A percentile compares a stretch with the other conserved stretches of the same genome.
phyloP scores from a whole-genome alignment of 2,113 vertebrate species.

The Platysternon megacephalum region DNA sequence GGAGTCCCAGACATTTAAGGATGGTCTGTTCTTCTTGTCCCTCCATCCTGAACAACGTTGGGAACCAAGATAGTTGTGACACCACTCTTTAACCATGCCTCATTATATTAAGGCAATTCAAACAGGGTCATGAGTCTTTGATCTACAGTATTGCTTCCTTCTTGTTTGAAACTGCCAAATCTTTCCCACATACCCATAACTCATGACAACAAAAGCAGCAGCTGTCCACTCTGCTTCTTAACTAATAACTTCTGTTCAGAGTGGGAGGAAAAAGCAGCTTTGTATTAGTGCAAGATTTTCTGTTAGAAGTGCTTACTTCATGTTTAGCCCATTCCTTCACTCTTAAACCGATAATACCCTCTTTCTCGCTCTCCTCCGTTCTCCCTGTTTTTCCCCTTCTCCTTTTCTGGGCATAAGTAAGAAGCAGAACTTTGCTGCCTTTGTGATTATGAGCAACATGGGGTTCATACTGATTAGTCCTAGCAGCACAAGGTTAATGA shows the following conservation, averaged over 20 bases:
- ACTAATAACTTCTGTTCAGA: constrained; percentile 42
- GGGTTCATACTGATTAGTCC: constrained; percentile 76
- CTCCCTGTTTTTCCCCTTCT: background rate
- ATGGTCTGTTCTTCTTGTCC: background rate
- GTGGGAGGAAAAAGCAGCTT: background rate
- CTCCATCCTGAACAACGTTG: background rate
- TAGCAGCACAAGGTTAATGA: constrained; percentile 78
- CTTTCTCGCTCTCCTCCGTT: background rate
- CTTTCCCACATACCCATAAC: constrained; percentile 45
- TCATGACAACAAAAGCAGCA: constrained; percentile 42
- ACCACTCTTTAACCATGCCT: background rate
- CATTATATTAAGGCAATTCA: constrained; percentile 37
- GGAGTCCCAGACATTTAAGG: background rate
- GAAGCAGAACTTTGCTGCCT: constrained; percentile 64
- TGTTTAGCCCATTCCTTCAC: background rate
- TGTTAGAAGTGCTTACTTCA: background rate
- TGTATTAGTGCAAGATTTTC: constrained; percentile 20
- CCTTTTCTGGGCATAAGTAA: background rate
- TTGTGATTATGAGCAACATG: constrained; percentile 62
- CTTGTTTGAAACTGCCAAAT: constrained; percentile 39
- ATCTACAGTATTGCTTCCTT: constrained; percentile 56
- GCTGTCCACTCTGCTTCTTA: constrained; percentile 34
- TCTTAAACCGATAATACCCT: constrained; percentile 11
- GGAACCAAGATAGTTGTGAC: constrained; percentile 3
- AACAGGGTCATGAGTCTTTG: constrained; percentile 33